Evolutionary conservation across 1,140 invertebrate genomes (phyloP), one percentile per base, ranked within the genome.

Genomic region (Drosophila bocki): DNA sequence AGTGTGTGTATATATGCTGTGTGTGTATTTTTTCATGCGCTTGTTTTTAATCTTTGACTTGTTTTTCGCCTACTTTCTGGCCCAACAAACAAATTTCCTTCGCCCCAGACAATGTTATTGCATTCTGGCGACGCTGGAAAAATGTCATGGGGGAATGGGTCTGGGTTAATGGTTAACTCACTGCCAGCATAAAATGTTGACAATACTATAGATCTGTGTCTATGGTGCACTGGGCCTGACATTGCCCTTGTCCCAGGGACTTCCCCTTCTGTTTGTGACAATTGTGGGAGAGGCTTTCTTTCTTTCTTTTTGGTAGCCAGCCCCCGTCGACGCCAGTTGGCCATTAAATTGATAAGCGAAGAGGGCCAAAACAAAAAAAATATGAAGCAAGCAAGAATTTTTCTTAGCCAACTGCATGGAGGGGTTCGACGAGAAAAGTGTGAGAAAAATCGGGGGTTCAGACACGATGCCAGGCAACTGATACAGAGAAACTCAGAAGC

Each of bases 11-110:
- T 41, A 19, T 59, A 22, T 32, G 12, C 26, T 62, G 57, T 61
- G 51, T 65, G 39, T 56, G 29, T 37, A 39, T 64, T 64, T 51
- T 56, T 67, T 75, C 81, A 75, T 65, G 71, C 75, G 85, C 75
- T 88, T 90, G 85, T 88, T 88, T 90, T 90, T 90, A 90, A 90
- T 90, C 85, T 90, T 90, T 87, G 85, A 75, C 77, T 82, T 80
- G 82, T 75, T 87, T 87, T 84, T 80, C 76, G 75, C 77, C 75
- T 60, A 72, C 69, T 64, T 78, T 78, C 37, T 54, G 51, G 56
- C 32, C 47, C 51, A 54, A 54, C 53, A 75, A 77, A 80, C 67
- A 65, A 77, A 76, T 77, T 77, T 77, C 26, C 62, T 17, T n/a
- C 13, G 53, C 54, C 47, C 67, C 80, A 87, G 84, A 87, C 84